Evolutionary conservation across 2,797 vertebrate species (phyloP).

Genomic region (Halcyon chelicuti): DNA sequence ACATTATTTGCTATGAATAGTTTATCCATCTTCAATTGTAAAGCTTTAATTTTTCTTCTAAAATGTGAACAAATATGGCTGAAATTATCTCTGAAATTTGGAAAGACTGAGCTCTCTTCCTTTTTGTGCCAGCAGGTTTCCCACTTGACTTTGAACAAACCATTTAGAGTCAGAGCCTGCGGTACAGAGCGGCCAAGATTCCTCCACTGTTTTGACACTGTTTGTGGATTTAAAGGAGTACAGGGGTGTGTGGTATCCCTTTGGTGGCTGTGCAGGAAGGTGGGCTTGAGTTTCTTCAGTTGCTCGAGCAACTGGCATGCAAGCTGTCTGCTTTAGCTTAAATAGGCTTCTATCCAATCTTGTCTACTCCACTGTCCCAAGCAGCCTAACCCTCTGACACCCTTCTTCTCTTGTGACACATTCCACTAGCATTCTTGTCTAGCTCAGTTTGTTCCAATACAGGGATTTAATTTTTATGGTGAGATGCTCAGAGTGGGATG

Average conservation of each 20-base stretch:
- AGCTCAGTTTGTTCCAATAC: background rate
- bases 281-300: background rate
- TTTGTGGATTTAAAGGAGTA: background rate
- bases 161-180: background rate
- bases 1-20: slow-evolving; percentile 65
- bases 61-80: slow-evolving; percentile 1
- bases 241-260: background rate
- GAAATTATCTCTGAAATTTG: slow-evolving; percentile 33
- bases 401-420: background rate
- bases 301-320: background rate
- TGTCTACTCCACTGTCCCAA: background rate
- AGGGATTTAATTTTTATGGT: background rate
- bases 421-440: background rate
- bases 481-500: background rate
- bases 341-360: background rate
- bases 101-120: background rate
- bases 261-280: background rate
- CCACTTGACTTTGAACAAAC: slow-evolving; percentile 4
- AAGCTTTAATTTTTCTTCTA: slow-evolving; percentile 46
- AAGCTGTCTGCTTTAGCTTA: background rate
- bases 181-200: background rate
- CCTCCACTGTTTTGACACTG: background rate
- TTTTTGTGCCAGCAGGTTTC: background rate
- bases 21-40: slow-evolving; percentile 10
- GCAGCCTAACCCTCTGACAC: background rate